These are phyloP conservation scores for Drosophila testacea DNA, from an alignment of 2,888 invertebrate species.

Conservation along the genomic window DNA sequence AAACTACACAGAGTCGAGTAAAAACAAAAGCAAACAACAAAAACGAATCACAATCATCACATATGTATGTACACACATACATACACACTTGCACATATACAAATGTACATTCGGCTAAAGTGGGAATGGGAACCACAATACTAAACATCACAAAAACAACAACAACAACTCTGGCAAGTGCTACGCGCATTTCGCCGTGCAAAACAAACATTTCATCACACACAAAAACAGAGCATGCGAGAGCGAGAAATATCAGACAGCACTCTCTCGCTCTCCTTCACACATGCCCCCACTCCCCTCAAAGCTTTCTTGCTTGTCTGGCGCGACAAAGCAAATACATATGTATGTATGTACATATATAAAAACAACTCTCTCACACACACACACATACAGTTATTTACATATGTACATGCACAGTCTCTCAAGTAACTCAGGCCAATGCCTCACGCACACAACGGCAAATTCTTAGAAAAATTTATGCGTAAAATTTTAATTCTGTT, in stretches of 20 bases:
- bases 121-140: conserved; percentile 61
- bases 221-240: conserved; percentile 57
- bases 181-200: conserved; percentile 78
- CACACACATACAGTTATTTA: conserved; percentile 22
- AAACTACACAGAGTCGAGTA: conserved; percentile 53
- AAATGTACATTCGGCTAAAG: neutral
- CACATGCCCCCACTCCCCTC: conserved; percentile 3
- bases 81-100: conserved; percentile 5
- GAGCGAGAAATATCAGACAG: conserved; percentile 64
- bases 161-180: conserved; percentile 64
- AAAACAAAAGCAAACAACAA: conserved; percentile 49
- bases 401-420: conserved; percentile 29
- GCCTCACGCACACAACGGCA: conserved; percentile 66
- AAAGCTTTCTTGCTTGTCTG: conserved; percentile 59
- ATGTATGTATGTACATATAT: neutral
- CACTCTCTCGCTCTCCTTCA: conserved; percentile 10
- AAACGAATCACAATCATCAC: conserved; percentile 56
- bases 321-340: conserved; percentile 76
- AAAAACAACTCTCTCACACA: conserved; percentile 46
- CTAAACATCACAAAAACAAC: conserved; percentile 59
- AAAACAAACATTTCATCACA: conserved; percentile 80
- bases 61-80: conserved; percentile 2
- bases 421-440: conserved; percentile 66
- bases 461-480: conserved; percentile 79
- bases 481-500: conserved; percentile 81